phyloP scores from a whole-genome alignment of 2,888 invertebrate genomes.

The Amphipoea lucens region DNA sequence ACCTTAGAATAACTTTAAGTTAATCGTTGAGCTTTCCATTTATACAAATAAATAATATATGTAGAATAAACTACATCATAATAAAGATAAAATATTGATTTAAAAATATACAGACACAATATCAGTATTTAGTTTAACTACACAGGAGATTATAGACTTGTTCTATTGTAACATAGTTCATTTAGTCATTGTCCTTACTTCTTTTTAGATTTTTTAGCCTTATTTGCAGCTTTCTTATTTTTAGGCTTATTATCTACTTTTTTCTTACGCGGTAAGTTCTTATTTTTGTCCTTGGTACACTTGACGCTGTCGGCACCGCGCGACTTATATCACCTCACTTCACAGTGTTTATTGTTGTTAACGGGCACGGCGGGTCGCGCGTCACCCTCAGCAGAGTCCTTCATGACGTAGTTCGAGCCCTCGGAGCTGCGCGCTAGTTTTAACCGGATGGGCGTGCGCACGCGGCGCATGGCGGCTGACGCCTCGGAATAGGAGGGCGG shows the following conservation, averaged over 20 bases:
- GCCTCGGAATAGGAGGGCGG: slow-evolving; percentile 82
- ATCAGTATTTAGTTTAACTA: slow-evolving; percentile 73
- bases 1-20: slow-evolving; percentile 88
- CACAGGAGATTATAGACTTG: slow-evolving; percentile 75
- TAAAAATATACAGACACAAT: slow-evolving; percentile 81
- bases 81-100: slow-evolving; percentile 74
- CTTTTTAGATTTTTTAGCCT: slow-evolving; percentile 33
- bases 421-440: slow-evolving; percentile 95
- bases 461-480: slow-evolving; percentile 87
- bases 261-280: slow-evolving; percentile 42
- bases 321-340: slow-evolving; percentile 95
- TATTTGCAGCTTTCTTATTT: slow-evolving; percentile 42
- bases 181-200: slow-evolving; percentile 51
- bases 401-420: slow-evolving; percentile 93
- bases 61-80: slow-evolving; percentile 77
- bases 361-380: slow-evolving; percentile 79
- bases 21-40: slow-evolving; percentile 89
- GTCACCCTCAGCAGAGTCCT: slow-evolving; percentile 78
- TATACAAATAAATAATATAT: slow-evolving; percentile 89
- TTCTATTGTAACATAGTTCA: slow-evolving; percentile 61
- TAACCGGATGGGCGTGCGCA: slow-evolving; percentile 94
- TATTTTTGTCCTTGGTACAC: slow-evolving; percentile 61
- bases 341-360: slow-evolving; percentile 94
- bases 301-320: slow-evolving; percentile 49
- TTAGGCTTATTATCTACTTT: slow-evolving; percentile 47